Evolutionary conservation across 2,888 invertebrate species (phyloP), one percentile per base, ranked within the genome.

Genomic region (Latrodectus hesperus): DNA sequence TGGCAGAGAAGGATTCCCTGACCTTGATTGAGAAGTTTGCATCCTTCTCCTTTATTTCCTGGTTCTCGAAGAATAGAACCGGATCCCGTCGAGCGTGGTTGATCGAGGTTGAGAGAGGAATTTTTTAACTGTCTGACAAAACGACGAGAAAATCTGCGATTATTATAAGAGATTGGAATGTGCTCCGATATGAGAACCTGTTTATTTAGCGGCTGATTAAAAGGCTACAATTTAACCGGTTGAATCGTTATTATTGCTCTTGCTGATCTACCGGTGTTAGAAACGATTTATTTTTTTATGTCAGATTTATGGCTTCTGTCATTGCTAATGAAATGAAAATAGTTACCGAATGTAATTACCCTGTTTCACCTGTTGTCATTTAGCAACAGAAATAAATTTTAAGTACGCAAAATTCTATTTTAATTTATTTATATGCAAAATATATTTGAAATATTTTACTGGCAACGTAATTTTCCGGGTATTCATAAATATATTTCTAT

Each of bases 1-100:
- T 78, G 22, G 22, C 77, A 64, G n/a, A 17, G 17, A 77, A 81
- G 87, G 87, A 73, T 83, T 88, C 87, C 87, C 87, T 88, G 87
- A 88, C 87, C 87, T 88, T 88, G 74, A 82, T 60, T 51, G 26
- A 70, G n/a, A n/a, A 16, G 64, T 64, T 17, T 67, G 72, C 76
- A 77, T 84, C 78, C 77, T 77, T 38, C 76, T 77, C n/a, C 14
- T 73, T 38, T 38, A 72, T 87, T 87, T 87, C 86, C 86, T 87
- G 81, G 77, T 87, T 87, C 76, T 77, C 60, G 38, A 60, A 60
- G 60, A 60, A 60, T 17, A 74, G 70, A 82, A 87, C 81, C 86
- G 81, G 86, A 82, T 82, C 71, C 73, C 64, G 49, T 49, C 67
- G 64, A 38, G 26, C 76, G 52, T 52, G 70, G 51, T 77, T 80